Evolutionary conservation across 37 sponge, comb jelly and placozoan genomes (phyloP).

Genomic region (Cliona cf. orientalis): DNA sequence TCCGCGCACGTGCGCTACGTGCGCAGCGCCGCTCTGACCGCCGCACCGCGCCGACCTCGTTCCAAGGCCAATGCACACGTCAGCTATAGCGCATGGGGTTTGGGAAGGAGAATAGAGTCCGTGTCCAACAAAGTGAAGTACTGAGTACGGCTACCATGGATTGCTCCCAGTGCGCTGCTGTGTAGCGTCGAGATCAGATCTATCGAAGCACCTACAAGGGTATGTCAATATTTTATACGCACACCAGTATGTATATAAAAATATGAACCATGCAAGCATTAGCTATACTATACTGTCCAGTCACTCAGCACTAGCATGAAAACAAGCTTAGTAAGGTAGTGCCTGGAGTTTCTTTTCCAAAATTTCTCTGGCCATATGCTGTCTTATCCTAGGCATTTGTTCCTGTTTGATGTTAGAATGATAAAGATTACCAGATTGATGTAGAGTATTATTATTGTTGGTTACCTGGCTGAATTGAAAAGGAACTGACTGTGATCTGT

Average conservation of each 20-base stretch:
- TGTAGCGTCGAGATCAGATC: no score
- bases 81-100: no score
- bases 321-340: background rate
- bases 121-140: no score
- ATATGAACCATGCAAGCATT: background rate
- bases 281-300: background rate
- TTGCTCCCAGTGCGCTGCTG: no score
- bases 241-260: background rate
- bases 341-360: background rate
- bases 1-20: no score
- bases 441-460: background rate
- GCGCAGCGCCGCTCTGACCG: no score
- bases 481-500: background rate
- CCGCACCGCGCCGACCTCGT: no score
- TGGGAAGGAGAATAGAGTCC: no score
- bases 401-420: background rate
- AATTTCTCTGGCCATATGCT: background rate
- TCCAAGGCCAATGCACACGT: no score
- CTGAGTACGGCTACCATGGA: no score
- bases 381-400: background rate
- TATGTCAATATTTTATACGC: background rate
- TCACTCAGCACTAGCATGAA: background rate
- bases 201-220: no score
- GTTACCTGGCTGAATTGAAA: background rate
- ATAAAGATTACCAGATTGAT: background rate